phyloP scores from a whole-genome alignment of 2,797 vertebrate genomes.

The Sebastes vulpes region DNA sequence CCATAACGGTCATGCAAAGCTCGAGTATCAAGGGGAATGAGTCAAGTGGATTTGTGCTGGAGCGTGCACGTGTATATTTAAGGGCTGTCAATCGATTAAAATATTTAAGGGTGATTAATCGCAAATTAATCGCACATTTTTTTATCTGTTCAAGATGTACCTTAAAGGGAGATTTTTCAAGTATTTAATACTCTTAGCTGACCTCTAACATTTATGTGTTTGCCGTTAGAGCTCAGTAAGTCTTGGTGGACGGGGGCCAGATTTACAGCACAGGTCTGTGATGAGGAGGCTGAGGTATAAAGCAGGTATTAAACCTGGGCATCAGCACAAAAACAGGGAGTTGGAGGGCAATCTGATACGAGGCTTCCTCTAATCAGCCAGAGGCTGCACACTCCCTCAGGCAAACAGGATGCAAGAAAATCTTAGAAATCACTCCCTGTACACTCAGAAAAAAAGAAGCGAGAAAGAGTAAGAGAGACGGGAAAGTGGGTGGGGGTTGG shows the following conservation, averaged over 20 bases:
- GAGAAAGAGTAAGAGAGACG: background rate
- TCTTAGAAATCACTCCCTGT: conserved; percentile 47
- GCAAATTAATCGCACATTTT: too few species aligned
- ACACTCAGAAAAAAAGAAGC: conserved; percentile 8
- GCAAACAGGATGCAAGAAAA: conserved; percentile 72
- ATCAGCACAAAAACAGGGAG: background rate
- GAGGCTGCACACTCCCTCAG: conserved; percentile 64
- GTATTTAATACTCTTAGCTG: background rate
- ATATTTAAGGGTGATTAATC: too few species aligned
- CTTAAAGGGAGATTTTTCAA: too few species aligned
- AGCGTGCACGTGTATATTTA: background rate
- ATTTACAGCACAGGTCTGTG: conserved; percentile 35
- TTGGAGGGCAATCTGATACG: conserved; percentile 57
- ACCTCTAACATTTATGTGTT: conserved; percentile 1
- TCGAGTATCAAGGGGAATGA: conserved; percentile 14
- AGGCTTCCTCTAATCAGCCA: conserved; percentile 79
- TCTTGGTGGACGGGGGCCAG: background rate
- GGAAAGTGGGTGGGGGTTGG: background rate
- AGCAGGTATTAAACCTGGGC: conserved; percentile 52
- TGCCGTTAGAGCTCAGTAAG: background rate
- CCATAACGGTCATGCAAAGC: conserved; percentile 26
- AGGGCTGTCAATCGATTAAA: too few species aligned
- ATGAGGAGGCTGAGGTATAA: conserved; percentile 44
- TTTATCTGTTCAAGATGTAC: too few species aligned
- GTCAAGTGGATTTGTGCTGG: conserved; percentile 23